Percentiles rank a stretch among this genome's conserved stretches.
phyloP scores from a whole-genome alignment of 2,113 vertebrate genomes.

The Ibidorhyncha struthersii region DNA sequence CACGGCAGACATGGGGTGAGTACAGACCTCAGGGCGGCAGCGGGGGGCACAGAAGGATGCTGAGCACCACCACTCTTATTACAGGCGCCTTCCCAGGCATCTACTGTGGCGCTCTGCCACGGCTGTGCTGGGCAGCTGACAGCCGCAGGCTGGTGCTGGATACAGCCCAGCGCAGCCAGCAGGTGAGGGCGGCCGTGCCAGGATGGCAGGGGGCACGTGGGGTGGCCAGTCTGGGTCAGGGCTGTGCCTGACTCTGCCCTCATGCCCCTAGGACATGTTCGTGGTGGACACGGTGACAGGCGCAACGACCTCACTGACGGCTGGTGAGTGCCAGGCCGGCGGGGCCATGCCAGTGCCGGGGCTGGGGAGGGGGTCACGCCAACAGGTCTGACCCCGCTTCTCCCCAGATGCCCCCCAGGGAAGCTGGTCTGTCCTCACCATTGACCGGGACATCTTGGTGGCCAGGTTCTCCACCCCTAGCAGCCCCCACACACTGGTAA shows the following conservation, averaged over 20 bases:
- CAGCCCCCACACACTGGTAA: conserved; percentile 11
- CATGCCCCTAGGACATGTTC: not conserved
- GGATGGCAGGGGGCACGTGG: accelerated
- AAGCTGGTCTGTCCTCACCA: conserved; percentile 42
- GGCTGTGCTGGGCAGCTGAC: conserved; percentile 81
- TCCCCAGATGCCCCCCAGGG: conserved; percentile 15
- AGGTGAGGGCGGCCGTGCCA: not conserved
- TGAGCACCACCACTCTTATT: not conserved
- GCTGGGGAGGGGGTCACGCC: not conserved
- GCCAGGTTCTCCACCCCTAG: conserved; percentile 24
- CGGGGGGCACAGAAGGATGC: not conserved
- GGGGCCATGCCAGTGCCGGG: accelerated
- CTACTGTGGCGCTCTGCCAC: conserved; percentile 33
- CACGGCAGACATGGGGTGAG: conserved; percentile 8
- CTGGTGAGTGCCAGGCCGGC: not conserved
- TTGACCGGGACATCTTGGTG: conserved; percentile 6
- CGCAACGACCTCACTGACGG: not conserved
- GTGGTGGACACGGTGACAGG: conserved; percentile 19
- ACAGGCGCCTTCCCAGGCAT: conserved; percentile 48
- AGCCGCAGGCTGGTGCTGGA: conserved; percentile 77
- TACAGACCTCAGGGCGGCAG: not conserved
- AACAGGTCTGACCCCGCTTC: not conserved
- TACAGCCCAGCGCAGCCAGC: conserved; percentile 39
- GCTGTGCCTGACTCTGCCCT: not conserved
- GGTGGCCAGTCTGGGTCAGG: accelerated